These are phyloP conservation scores for Sorex maritimensis DNA, from an alignment of 2,797 vertebrate genomes.

Conservation along the genomic window DNA sequence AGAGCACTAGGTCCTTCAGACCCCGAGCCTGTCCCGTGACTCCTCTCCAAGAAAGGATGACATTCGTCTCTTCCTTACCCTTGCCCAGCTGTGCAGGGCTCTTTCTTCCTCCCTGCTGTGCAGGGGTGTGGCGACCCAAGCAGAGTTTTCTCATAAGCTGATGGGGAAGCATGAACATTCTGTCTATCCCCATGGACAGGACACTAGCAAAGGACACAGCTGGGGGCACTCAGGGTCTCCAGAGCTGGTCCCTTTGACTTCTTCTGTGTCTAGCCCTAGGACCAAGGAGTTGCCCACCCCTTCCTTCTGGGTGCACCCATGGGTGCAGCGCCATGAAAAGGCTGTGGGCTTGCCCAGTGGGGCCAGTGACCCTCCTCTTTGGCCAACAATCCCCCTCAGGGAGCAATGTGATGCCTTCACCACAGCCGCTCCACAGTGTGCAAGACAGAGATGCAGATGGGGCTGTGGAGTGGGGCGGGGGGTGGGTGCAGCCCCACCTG, in stretches of 20 bases:
- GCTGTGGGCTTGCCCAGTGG: background rate
- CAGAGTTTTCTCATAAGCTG: background rate
- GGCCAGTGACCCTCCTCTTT: background rate
- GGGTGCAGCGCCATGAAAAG: background rate
- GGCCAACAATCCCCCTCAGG: too few species aligned
- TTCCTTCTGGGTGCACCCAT: background rate
- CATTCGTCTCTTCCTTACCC: background rate
- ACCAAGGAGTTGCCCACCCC: background rate
- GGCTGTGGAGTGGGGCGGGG: too few species aligned
- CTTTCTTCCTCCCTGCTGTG: too few species aligned
- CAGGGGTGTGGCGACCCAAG: too few species aligned
- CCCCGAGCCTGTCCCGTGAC: rapidly evolving
- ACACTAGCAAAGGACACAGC: background rate
- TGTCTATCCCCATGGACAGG: background rate
- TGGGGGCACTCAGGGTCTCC: background rate
- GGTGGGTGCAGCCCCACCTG: too few species aligned
- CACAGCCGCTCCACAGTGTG: background rate
- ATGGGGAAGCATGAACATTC: background rate
- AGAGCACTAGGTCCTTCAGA: background rate
- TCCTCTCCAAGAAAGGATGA: background rate
- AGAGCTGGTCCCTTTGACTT: background rate
- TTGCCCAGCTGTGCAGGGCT: background rate
- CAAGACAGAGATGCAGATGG: background rate
- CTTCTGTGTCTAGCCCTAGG: too few species aligned
- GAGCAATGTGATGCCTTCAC: too few species aligned